Base-by-base conservation (phyloP, 2,888 invertebrate species). In the Eupithecia abbreviata region DNA sequence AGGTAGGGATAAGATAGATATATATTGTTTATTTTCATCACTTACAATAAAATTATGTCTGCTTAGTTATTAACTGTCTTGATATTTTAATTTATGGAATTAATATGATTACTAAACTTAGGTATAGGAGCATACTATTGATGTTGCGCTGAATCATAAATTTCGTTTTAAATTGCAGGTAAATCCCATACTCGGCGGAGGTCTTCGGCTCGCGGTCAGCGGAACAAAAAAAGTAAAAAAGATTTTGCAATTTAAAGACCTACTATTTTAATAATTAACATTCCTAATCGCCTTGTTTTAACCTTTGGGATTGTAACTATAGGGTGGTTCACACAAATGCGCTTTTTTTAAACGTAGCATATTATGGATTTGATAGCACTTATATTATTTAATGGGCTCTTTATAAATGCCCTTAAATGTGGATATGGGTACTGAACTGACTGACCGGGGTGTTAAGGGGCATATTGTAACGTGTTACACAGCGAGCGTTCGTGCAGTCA, bases 121-220 rank as follows among this genome's bases (percentile, higher is more conserved):
- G 9, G 49, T 69, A 58, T 47, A 67, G 58, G 55, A 74, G 42
- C 66, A 42, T 55, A 15, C 65, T 71, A 71, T 72, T 71, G 49
- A 75, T 66, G 55, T 65, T 66, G 58, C 42, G 66, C 70, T 76
- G 73, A 42, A 73, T 77, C 71, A 75, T 79, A 77, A 80, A 78
- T 80, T 76, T 72, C 69, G 41, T 80, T 79, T 77, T 84, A 87
- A 74, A 83, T 90, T 87, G 77, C 92, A 93, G 96, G 95, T 83
- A 96, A 95, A 92, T 95, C 95, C 73, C 96, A 96, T 84, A 96
- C 95, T 43, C 93, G 96, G 77, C 95, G 97, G 58, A 95, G 97
- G 73, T 96, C 97, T 7, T 94, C 96, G 13, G 95, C 95, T 51
- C 95, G 96, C 80, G 95, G 95, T 77, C 93, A 95, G 87, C 90